Percentiles rank a stretch among this genome's conserved stretches.
phyloP scores from a whole-genome alignment of 2,888 invertebrate genomes.

The Mellilla xanthometata region DNA sequence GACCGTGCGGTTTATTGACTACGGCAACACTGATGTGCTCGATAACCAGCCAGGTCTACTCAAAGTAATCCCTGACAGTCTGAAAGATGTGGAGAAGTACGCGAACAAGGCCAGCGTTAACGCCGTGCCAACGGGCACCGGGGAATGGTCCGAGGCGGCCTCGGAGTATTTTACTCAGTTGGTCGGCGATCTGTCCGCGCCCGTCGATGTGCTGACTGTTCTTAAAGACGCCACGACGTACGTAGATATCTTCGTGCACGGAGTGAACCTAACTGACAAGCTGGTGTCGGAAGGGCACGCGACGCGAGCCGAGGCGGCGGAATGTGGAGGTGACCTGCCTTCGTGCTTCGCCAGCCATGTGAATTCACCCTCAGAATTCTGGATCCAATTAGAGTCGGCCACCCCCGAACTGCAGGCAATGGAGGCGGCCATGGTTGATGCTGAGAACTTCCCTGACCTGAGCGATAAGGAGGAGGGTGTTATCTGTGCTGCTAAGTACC shows the following conservation, averaged over 20 bases:
- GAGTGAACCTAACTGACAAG: conserved; percentile 83
- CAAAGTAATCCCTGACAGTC: conserved; percentile 83
- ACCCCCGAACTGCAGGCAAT: conserved; percentile 81
- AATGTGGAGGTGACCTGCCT: conserved; percentile 70
- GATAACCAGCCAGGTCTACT: conserved; percentile 83
- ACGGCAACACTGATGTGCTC: conserved; percentile 89
- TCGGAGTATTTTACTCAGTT: conserved; percentile 80
- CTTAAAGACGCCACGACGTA: conserved; percentile 84
- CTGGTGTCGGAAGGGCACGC: conserved; percentile 84
- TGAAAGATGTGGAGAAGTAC: conserved; percentile 80
- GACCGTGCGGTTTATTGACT: conserved; percentile 90
- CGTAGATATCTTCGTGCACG: conserved; percentile 85
- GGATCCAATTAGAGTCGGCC: conserved; percentile 88
- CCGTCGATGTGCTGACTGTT: conserved; percentile 78
- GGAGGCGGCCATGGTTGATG: conserved; percentile 80
- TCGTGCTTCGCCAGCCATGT: conserved; percentile 89
- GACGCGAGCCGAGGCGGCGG: conserved; percentile 73
- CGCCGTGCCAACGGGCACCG: conserved; percentile 84
- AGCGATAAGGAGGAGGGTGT: conserved; percentile 71
- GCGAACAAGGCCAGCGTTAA: conserved; percentile 86
- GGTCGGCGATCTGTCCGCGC: conserved; percentile 73
- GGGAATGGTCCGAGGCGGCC: conserved; percentile 85
- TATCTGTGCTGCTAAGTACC: conserved; percentile 85
- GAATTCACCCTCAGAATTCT: conserved; percentile 89
- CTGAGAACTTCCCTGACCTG: conserved; percentile 78